phyloP scores from a whole-genome alignment of 2,888 invertebrate genomes.

The Fragum sueziense region DNA sequence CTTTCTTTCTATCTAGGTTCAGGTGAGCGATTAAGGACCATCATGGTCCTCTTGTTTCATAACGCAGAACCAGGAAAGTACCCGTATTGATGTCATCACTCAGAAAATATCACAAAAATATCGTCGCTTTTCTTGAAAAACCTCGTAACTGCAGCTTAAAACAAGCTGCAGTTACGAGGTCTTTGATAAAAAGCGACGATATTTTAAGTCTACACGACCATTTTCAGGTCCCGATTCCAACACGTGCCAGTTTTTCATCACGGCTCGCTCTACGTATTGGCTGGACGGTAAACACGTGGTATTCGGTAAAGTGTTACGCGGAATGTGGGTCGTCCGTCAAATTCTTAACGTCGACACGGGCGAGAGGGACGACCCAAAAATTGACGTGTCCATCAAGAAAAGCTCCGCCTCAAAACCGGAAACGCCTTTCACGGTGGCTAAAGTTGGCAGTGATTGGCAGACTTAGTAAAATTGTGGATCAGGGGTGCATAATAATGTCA shows the following conservation, averaged over 20 bases:
- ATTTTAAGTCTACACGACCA: too few species aligned
- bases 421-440: constrained; percentile 63
- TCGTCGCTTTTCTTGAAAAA: too few species aligned
- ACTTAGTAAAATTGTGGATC: neutral
- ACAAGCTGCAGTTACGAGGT: too few species aligned
- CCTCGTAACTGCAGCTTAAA: too few species aligned
- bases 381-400: constrained; percentile 87
- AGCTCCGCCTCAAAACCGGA: constrained; percentile 84
- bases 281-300: constrained; percentile 94
- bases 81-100: too few species aligned
- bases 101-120: too few species aligned
- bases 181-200: too few species aligned
- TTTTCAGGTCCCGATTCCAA: constrained; percentile 90
- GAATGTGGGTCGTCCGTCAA: constrained; percentile 91
- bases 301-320: constrained; percentile 91
- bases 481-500: neutral
- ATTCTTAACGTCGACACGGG: constrained; percentile 89
- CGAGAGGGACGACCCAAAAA: constrained; percentile 86
- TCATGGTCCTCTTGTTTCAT: neutral
- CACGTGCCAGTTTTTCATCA: constrained; percentile 97
- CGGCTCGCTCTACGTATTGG: constrained; percentile 93
- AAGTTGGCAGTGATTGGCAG: constrained; percentile 51
- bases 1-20: too few species aligned
- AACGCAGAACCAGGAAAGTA: neutral
- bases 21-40: neutral